These are phyloP conservation scores for Panzeria rudis DNA, from an alignment of 2,888 invertebrate species.

Conservation along the genomic window DNA sequence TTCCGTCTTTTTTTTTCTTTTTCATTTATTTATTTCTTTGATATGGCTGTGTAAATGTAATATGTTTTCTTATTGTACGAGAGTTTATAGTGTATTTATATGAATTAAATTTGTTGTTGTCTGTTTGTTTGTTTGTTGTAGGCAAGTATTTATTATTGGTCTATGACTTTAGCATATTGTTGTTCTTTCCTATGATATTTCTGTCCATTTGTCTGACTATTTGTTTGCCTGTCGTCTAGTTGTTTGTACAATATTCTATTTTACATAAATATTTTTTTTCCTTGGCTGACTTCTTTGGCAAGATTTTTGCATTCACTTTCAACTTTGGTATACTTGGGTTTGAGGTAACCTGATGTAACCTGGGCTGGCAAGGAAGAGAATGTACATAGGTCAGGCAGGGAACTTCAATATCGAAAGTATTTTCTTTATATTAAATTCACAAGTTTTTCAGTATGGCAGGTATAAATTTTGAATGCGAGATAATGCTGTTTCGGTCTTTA, in stretches of 20 bases:
- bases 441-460: too few relatives aligned
- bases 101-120: slow-evolving; percentile 35
- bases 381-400: not conserved
- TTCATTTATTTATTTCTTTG: slow-evolving; percentile 13
- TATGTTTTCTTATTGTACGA: not conserved
- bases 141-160: slow-evolving; percentile 48
- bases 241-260: not conserved
- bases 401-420: too few relatives aligned
- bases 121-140: slow-evolving; percentile 9
- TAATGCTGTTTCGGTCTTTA: too few relatives aligned
- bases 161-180: slow-evolving; percentile 70
- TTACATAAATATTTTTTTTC: slow-evolving; percentile 3
- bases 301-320: slow-evolving; percentile 65
- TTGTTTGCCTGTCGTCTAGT: slow-evolving; percentile 3
- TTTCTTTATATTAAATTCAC: too few relatives aligned
- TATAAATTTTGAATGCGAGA: too few relatives aligned
- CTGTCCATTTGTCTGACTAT: slow-evolving; percentile 28
- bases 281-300: slow-evolving; percentile 40
- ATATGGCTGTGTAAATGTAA: slow-evolving; percentile 36
- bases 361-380: not conserved
- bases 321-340: slow-evolving; percentile 13
- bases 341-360: not conserved
- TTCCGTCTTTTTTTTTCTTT: slow-evolving; percentile 70
- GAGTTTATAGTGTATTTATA: slow-evolving; percentile 22
- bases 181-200: slow-evolving; percentile 42